Evolutionary conservation across 2,113 vertebrate species (phyloP).

Genomic region (Strix uralensis): DNA sequence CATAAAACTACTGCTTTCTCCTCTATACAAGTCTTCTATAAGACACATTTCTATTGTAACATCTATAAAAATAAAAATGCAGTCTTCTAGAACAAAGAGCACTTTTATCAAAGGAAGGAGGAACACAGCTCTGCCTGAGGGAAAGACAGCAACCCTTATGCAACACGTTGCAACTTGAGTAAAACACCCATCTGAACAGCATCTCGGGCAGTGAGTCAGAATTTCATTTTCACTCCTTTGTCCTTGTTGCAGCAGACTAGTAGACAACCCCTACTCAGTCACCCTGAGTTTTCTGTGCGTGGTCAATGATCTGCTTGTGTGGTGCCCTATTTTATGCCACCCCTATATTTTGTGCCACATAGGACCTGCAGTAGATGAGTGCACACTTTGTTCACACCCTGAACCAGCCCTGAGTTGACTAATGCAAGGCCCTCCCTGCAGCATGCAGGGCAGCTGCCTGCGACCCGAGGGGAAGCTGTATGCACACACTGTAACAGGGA

Average conservation of each 20-base stretch:
- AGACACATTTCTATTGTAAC: background rate
- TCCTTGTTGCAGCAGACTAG: background rate
- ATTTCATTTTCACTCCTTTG: background rate
- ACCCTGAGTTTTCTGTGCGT: background rate
- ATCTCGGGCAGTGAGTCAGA: background rate
- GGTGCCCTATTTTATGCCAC: background rate
- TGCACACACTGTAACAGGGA: background rate
- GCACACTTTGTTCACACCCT: background rate
- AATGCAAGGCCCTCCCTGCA: rapidly evolving
- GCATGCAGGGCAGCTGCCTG: background rate
- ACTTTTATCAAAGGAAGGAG: background rate
- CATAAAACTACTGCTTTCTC: background rate
- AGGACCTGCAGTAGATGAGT: rapidly evolving
- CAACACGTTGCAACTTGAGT: background rate
- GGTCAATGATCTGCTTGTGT: no score
- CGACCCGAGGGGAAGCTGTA: rapidly evolving
- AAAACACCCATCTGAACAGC: background rate
- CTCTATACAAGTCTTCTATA: background rate
- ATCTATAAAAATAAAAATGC: background rate
- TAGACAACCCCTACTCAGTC: background rate
- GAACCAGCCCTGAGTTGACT: background rate
- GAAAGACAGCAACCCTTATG: background rate
- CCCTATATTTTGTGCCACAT: background rate
- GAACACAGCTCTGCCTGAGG: background rate
- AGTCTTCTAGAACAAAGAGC: background rate